Conservation (phyloP, 1,140 invertebrate species). For the Drosophila sechellia region DNA sequence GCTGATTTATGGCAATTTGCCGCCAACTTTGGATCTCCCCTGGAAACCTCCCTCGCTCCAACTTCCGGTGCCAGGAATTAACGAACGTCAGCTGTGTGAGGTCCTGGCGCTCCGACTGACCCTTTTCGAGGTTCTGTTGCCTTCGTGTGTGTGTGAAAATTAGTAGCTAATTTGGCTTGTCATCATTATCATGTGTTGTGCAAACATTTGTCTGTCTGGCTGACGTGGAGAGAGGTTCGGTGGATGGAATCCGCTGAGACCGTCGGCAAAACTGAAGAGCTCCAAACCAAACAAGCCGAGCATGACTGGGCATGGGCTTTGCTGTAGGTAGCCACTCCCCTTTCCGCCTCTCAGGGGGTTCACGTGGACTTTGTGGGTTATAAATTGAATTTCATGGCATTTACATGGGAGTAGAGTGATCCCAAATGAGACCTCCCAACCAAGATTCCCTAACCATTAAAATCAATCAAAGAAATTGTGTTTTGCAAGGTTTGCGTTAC, state of each 20-base stretch:
- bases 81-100: constrained; percentile 75
- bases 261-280: constrained; percentile 7
- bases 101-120: constrained; percentile 63
- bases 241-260: constrained; percentile 11
- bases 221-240: constrained; percentile 24
- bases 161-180: constrained; percentile 82
- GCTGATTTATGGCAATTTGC: constrained; percentile 80
- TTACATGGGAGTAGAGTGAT: constrained; percentile 39
- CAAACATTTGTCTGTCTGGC: constrained; percentile 77
- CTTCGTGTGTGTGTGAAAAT: constrained; percentile 71
- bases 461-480: constrained; percentile 27
- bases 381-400: constrained; percentile 65
- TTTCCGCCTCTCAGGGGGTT: constrained; percentile 9
- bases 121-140: constrained; percentile 13
- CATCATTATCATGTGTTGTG: constrained; percentile 81
- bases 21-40: constrained; percentile 22
- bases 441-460: constrained; percentile 4
- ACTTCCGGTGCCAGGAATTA: constrained; percentile 62
- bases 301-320: constrained; percentile 39
- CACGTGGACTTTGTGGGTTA: constrained; percentile 19
- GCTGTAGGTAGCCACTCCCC: constrained; percentile 37
- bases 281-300: constrained; percentile 22
- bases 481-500: constrained; percentile 5
- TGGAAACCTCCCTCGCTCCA: constrained; percentile 10
- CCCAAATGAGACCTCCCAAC: background rate